These are phyloP conservation scores for Theretra japonica DNA, from an alignment of 2,888 invertebrate species.

Conservation along the genomic window DNA sequence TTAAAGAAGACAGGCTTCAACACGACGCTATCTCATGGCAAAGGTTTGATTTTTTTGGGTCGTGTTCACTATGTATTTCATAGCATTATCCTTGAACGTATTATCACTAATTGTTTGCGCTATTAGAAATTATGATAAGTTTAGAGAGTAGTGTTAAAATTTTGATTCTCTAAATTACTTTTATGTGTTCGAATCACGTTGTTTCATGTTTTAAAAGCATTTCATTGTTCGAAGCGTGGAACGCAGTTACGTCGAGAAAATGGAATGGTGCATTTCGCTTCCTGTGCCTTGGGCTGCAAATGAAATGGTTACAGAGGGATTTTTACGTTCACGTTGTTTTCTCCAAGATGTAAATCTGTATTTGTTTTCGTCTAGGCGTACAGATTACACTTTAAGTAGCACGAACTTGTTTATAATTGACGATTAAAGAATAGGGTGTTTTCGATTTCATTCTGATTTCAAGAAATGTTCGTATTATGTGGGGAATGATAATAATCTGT, in stretches of 20 bases:
- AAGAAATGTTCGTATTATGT: too few species aligned
- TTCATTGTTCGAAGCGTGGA: conserved; percentile 79
- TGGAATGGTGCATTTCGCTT: conserved; percentile 77
- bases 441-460: too few species aligned
- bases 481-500: too few species aligned
- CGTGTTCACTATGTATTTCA: too few species aligned
- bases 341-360: conserved; percentile 47
- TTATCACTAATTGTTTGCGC: neutral
- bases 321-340: conserved; percentile 64
- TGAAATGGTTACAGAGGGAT: conserved; percentile 71
- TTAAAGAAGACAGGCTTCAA: too few species aligned
- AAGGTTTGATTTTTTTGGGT: too few species aligned
- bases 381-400: neutral
- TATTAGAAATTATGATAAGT: neutral
- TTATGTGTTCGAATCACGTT: conserved; percentile 71
- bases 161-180: conserved; percentile 57
- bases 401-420: neutral
- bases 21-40: too few species aligned
- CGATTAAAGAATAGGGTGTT: neutral
- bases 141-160: conserved; percentile 43
- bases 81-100: too few species aligned
- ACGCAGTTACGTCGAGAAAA: conserved; percentile 77
- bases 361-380: conserved; percentile 34
- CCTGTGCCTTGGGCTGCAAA: conserved; percentile 76
- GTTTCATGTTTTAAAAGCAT: conserved; percentile 81